Base-by-base conservation (phyloP, 2,888 invertebrate genomes). In the Ctena decussata region DNA sequence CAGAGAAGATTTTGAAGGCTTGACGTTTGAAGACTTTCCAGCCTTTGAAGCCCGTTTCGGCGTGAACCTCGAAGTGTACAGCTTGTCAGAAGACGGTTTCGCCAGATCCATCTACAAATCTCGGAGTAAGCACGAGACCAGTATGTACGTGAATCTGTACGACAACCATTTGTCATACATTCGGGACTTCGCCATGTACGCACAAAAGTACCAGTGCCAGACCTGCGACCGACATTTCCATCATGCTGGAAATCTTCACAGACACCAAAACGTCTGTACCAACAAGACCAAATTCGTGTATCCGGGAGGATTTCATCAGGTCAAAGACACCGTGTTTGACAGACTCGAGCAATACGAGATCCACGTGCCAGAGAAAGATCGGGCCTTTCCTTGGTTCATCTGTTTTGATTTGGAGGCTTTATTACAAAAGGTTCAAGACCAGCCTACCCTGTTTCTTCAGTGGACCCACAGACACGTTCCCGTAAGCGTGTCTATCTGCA, bases 371-470 rank as follows among this genome's bases (percentile, higher is more conserved):
- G 24, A 44, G n/a, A 46, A 57, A 21, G 73, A 82, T n/a, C 77
- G 77, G n/a, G 70, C 72, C 27, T 83, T 73, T 39, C 83, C 82
- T 1, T 86, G 83, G 83, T 86, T 83, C 72, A 53, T 73, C 6
- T 78, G 78, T 21, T 86, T 53, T 27, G 77, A 86, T 35, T 83
- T 80, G 49, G 80, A 86, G 41, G 46, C 77, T 6, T 77, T 77
- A 6, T 39, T 86, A 32, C 35, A 41, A n/a, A 69, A 77, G 15
- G 32, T 77, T 12, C 30, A 71, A n/a, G 73, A 65, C 21, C 39
- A 71, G 8, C 60, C 77, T 35, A 84, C 80, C 32, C 71, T 72
- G 46, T 73, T 73, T 37, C 65, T 86, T 70, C 35, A 73, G 21
- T 83, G 80, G 83, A 79, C 77, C 32, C 73, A 76, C 35, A 44